Evolutionary conservation across 2,888 invertebrate species (phyloP), one percentile per base, ranked within the genome.

Genomic region (Pecten maximus): DNA sequence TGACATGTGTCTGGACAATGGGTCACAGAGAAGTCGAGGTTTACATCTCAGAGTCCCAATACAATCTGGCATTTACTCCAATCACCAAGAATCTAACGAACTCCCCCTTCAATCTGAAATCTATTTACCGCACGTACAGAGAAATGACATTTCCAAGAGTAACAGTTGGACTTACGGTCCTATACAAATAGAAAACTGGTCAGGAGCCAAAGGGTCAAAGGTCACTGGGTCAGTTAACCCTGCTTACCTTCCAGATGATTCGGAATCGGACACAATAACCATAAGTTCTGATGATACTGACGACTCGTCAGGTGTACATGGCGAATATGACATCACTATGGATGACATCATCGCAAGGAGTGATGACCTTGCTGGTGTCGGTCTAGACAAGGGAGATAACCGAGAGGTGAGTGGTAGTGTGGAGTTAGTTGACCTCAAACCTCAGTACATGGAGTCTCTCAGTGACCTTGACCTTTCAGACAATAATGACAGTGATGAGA

Each of bases 21-120:
- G 39, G 39, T 54, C 28, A 74, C 90, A 87, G 19, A 88, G 87
- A 88, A 92, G 23, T 86, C 87, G 40, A 90, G 92, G 74, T 87
- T 91, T 92, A 8, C 91, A 90, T 88, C 87, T 89, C 48, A 50
- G 44, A 48, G 74, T 74, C 28, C 40, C 86, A 39, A 39, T 40
- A n/a, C 89, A 88, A 40, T 88, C 88, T 3, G 87, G 40, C n/a
- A 50, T 48, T 40, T 88, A 88, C 23, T 50, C 40, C 16, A 88
- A 50, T 35, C 50, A 88, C 23, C 50, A 86, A 15, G 40, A 89
- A 2, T 87, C 87, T 16, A 89, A 44, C 12, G 88, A 48, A n/a
- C 89, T 90, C 60, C 91, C 92, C n/a, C 86, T 94, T 23, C 93
- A 93, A 87, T 91, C 91, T 23, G 93, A 94, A 74, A 94, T 94